Evolutionary conservation across 2,113 vertebrate genomes (phyloP).

Genomic region (Dipodomys ordii): DNA sequence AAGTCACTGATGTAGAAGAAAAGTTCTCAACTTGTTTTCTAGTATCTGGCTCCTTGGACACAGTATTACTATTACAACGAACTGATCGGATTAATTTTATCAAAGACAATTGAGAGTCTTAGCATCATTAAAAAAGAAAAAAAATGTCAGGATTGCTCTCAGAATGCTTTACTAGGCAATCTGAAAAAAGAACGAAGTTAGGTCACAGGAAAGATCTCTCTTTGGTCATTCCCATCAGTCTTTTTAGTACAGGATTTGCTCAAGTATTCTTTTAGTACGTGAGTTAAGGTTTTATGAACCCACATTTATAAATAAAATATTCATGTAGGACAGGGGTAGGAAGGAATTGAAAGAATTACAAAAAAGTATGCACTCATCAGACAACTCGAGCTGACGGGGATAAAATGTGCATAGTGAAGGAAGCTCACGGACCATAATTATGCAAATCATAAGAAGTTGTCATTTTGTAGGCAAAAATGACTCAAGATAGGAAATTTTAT

Average conservation of each 20-base stretch:
- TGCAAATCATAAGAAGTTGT: neutral
- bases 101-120: neutral
- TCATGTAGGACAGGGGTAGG: neutral
- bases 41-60: neutral
- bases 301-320: slow-evolving; percentile 65
- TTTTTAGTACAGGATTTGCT: slow-evolving; percentile 57
- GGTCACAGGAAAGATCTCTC: slow-evolving; percentile 41
- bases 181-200: slow-evolving; percentile 68
- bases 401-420: neutral
- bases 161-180: slow-evolving; percentile 41
- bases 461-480: neutral
- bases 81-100: neutral
- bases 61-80: neutral
- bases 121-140: slow-evolving; percentile 16
- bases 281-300: neutral
- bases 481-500: neutral
- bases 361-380: slow-evolving; percentile 60
- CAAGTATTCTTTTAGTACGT: slow-evolving; percentile 63
- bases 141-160: neutral
- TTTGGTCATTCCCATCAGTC: neutral
- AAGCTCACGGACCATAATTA: neutral
- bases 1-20: neutral
- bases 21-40: slow-evolving; percentile 26
- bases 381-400: neutral
- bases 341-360: slow-evolving; percentile 69